These are phyloP conservation scores for Drosophila oshimai DNA, from an alignment of 1,140 invertebrate genomes.

Conservation along the genomic window DNA sequence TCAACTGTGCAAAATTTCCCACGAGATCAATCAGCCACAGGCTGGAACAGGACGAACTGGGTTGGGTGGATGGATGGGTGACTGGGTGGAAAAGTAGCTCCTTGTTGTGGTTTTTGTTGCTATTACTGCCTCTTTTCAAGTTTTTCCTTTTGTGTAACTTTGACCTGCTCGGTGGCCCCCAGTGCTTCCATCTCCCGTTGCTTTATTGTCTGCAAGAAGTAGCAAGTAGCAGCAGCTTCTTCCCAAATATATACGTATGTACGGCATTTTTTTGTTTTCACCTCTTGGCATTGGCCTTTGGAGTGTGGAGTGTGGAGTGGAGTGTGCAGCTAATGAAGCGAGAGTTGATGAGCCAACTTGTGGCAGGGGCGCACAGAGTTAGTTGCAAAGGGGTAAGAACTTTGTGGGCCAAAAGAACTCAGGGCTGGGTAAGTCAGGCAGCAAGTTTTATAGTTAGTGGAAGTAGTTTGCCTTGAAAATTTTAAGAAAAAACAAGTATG, in stretches of 20 bases:
- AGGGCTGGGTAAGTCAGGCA: not conserved
- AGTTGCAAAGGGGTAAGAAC: not conserved
- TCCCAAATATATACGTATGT: constrained; percentile 2
- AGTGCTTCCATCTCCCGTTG: constrained; percentile 29
- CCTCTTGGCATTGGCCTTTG: constrained; percentile 77
- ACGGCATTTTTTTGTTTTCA: constrained; percentile 41
- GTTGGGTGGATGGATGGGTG: too few species aligned
- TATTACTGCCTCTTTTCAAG: constrained; percentile 71
- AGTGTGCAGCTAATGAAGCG: constrained; percentile 72
- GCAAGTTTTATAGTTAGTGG: too few species aligned
- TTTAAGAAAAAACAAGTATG: too few species aligned
- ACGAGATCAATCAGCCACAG: constrained; percentile 79
- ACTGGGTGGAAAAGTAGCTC: not conserved
- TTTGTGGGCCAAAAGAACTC: not conserved
- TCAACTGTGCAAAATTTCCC: constrained; percentile 80
- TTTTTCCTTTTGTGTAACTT: constrained; percentile 71
- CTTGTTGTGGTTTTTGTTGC: constrained; percentile 48
- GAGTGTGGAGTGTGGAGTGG: constrained; percentile 54
- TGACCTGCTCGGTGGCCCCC: constrained; percentile 43
- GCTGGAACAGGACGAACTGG: constrained; percentile 53
- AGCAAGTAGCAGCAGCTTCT: constrained; percentile 39
- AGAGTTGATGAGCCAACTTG: constrained; percentile 51
- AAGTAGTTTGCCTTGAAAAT: not conserved
- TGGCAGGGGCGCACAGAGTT: constrained; percentile 22
- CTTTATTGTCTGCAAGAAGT: constrained; percentile 61